Conservation (phyloP, 2,888 invertebrate species). For the Scrobipalpa costella region DNA sequence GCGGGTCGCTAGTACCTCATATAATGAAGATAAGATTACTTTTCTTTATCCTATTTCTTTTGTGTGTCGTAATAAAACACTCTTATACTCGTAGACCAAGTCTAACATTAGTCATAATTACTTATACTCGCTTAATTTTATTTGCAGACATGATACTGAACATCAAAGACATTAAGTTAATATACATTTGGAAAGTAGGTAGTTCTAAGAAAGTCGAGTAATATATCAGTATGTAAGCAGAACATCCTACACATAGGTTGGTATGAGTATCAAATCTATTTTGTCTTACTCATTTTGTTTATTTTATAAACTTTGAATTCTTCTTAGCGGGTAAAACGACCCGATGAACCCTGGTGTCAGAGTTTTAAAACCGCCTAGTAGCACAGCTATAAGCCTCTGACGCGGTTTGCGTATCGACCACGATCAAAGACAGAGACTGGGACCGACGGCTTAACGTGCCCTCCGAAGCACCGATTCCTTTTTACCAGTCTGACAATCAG, state of each 20-base stretch:
- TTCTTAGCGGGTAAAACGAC: too few relatives aligned
- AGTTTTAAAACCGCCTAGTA: too few relatives aligned
- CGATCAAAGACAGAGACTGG: too few relatives aligned
- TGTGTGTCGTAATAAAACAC: neutral
- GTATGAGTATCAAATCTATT: neutral
- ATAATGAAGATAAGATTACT: neutral
- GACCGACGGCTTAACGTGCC: too few relatives aligned
- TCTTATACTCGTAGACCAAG: neutral
- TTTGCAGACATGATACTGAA: neutral
- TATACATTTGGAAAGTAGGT: neutral
- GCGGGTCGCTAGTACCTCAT: too few relatives aligned
- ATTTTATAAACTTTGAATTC: too few relatives aligned
- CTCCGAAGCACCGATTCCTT: too few relatives aligned
- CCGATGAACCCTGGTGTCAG: too few relatives aligned
- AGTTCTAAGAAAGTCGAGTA: neutral
- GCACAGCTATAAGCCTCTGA: too few relatives aligned
- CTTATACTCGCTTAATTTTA: slow-evolving; percentile 7
- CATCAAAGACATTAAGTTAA: slow-evolving; percentile 18
- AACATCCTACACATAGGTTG: neutral
- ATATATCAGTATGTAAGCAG: neutral
- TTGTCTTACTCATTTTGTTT: too few relatives aligned
- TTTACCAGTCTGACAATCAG: too few relatives aligned
- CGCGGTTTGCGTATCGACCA: too few relatives aligned
- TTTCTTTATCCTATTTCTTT: neutral
- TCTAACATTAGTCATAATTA: neutral